Percentiles rank a stretch among this genome's conserved stretches.
phyloP scores from a whole-genome alignment of 2,113 vertebrate species.

The Oreochromis niloticus region DNA sequence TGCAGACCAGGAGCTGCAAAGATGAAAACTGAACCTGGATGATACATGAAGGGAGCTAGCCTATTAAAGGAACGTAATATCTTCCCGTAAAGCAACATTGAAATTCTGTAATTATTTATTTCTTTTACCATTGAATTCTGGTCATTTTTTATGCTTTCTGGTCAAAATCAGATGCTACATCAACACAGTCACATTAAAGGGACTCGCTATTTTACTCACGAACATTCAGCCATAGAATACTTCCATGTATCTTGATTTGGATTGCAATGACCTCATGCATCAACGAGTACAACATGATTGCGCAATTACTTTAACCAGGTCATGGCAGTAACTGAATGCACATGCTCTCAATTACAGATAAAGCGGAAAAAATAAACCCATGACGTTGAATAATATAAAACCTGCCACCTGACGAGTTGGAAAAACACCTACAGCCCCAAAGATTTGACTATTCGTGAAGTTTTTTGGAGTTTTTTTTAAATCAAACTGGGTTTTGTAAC shows the following conservation, averaged over 20 bases:
- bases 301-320: conserved; percentile 51
- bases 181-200: background rate
- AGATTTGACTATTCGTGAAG: background rate
- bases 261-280: conserved; percentile 3
- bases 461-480: background rate
- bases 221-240: background rate
- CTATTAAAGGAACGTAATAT: background rate
- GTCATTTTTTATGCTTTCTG: background rate
- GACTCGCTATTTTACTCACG: background rate
- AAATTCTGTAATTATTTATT: background rate
- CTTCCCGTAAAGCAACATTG: background rate
- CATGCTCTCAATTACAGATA: conserved; percentile 39
- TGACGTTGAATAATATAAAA: background rate
- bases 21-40: background rate
- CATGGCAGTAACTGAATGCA: conserved; percentile 47
- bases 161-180: background rate
- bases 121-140: background rate
- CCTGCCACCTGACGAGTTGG: background rate
- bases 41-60: background rate
- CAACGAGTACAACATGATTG: conserved; percentile 28
- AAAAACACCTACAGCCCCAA: background rate
- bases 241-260: background rate
- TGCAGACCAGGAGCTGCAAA: background rate
- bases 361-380: background rate
- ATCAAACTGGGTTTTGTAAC: background rate